Evolutionary conservation across 2,797 vertebrate species (phyloP).

Genomic region (Gastrophryne carolinensis): DNA sequence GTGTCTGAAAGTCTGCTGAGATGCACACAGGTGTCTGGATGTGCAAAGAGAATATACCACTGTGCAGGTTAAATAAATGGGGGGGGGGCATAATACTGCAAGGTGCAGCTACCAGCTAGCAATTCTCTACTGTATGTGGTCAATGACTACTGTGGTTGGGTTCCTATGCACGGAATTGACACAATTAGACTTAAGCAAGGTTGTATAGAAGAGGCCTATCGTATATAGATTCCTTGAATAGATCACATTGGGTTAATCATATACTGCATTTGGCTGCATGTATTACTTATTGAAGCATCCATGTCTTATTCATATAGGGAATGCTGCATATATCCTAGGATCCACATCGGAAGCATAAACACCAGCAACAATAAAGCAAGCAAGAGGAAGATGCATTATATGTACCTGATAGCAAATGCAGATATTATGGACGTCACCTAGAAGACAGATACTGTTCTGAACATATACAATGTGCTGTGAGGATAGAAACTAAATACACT

Average conservation of each 20-base stretch:
- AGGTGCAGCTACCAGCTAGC: neutral
- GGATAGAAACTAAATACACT: neutral
- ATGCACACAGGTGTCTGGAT: neutral
- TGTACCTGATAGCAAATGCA: neutral
- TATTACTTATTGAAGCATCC: neutral
- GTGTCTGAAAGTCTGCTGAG: neutral
- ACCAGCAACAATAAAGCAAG: neutral
- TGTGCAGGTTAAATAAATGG: neutral
- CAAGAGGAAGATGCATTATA: constrained; percentile 14
- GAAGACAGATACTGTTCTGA: neutral
- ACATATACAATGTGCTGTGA: neutral
- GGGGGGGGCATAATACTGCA: neutral
- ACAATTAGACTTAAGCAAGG: no score
- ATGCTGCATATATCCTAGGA: neutral
- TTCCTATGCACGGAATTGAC: neutral
- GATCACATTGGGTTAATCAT: neutral
- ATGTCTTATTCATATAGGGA: neutral
- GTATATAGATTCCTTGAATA: neutral
- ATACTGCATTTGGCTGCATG: neutral
- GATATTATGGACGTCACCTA: neutral
- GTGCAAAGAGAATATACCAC: neutral
- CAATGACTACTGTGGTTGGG: neutral
- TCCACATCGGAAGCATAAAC: constrained; percentile 5
- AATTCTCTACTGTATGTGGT: neutral
- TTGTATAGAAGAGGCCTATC: neutral